phyloP scores from a whole-genome alignment of 2,888 invertebrate species.

The Drosophila borealis region DNA sequence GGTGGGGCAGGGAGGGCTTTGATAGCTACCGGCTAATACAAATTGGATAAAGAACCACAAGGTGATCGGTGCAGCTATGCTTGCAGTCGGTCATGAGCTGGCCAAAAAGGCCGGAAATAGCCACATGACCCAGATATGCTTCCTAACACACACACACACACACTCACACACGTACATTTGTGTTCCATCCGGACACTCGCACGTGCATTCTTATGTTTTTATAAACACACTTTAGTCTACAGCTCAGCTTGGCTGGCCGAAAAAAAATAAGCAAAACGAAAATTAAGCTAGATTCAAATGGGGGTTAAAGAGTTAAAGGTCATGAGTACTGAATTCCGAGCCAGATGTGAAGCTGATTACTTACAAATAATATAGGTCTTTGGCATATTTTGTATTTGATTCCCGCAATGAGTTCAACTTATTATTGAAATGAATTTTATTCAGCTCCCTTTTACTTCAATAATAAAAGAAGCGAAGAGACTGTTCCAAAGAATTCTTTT shows the following conservation, averaged over 20 bases:
- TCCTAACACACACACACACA: slow-evolving; percentile 13
- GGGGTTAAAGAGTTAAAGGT: slow-evolving; percentile 1
- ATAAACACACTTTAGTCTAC: slow-evolving; percentile 30
- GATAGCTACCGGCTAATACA: slow-evolving; percentile 42
- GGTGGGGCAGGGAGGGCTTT: background rate
- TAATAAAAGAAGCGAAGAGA: too few relatives aligned
- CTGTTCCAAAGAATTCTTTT: too few relatives aligned
- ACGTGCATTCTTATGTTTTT: slow-evolving; percentile 36
- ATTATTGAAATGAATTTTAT: too few relatives aligned
- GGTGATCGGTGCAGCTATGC: slow-evolving; percentile 54
- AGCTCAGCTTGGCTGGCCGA: slow-evolving; percentile 33
- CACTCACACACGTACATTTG: slow-evolving; percentile 1
- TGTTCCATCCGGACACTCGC: slow-evolving; percentile 1
- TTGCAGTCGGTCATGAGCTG: slow-evolving; percentile 44
- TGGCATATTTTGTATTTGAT: too few relatives aligned
- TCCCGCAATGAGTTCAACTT: too few relatives aligned
- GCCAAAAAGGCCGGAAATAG: slow-evolving; percentile 77
- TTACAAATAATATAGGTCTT: background rate
- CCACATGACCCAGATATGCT: slow-evolving; percentile 71
- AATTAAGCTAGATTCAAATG: slow-evolving; percentile 41
- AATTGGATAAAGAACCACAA: slow-evolving; percentile 65
- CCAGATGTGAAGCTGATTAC: background rate
- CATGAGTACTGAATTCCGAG: slow-evolving; percentile 6
- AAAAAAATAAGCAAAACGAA: slow-evolving; percentile 38
- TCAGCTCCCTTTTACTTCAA: too few relatives aligned